Evolutionary conservation across 1,140 invertebrate species (phyloP).

Genomic region (Hyposmocoma kahamanoa): DNA sequence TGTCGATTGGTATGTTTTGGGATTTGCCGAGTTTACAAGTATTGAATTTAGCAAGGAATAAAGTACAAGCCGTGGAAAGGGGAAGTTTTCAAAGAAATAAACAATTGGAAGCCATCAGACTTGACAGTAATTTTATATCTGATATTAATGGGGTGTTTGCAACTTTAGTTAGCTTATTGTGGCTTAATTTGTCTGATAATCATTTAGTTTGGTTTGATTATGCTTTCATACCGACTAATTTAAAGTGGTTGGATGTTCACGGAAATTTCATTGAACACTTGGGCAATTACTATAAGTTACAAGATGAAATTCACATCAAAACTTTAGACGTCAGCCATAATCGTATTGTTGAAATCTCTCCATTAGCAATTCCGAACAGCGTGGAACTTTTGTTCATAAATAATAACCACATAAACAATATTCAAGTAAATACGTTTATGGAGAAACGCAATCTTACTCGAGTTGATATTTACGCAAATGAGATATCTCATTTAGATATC

Average conservation of each 20-base stretch:
- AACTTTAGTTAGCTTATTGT: constrained; percentile 83
- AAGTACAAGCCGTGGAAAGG: constrained; percentile 86
- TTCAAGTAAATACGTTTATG: constrained; percentile 89
- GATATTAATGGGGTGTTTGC: constrained; percentile 92
- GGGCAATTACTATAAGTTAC: constrained; percentile 88
- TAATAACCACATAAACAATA: constrained; percentile 88
- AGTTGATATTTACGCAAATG: constrained; percentile 92
- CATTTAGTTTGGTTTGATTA: constrained; percentile 94
- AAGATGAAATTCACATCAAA: constrained; percentile 84
- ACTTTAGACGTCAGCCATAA: constrained; percentile 92
- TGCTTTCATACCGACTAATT: constrained; percentile 87
- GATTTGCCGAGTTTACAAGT: constrained; percentile 88
- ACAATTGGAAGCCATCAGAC: constrained; percentile 86
- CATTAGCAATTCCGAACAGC: constrained; percentile 88
- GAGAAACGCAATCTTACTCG: constrained; percentile 87
- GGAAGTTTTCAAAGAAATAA: constrained; percentile 87
- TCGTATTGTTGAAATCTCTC: constrained; percentile 85
- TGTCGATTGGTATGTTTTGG: constrained; percentile 89
- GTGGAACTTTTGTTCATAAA: constrained; percentile 91
- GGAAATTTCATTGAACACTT: constrained; percentile 89
- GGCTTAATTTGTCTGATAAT: constrained; percentile 92
- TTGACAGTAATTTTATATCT: constrained; percentile 90
- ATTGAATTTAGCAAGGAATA: constrained; percentile 90
- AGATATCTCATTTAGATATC: constrained; percentile 86
- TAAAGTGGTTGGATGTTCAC: constrained; percentile 94